These are phyloP conservation scores for Bradypodion pumilum DNA, from an alignment of 2,797 vertebrate species.

Conservation along the genomic window DNA sequence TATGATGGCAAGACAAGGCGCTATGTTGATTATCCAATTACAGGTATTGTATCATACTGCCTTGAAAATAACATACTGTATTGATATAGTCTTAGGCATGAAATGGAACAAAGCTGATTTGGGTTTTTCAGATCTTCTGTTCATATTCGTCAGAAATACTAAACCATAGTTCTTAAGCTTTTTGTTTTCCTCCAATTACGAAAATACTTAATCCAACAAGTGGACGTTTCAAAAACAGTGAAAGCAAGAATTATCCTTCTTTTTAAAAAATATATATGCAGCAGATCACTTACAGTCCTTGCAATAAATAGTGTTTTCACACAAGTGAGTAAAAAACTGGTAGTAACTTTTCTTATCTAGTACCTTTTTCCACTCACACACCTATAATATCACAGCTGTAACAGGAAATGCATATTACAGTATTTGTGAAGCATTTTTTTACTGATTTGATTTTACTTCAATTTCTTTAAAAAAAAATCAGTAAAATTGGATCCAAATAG, in stretches of 20 bases:
- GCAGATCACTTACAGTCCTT: neutral
- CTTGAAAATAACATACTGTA: neutral
- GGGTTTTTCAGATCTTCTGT: neutral
- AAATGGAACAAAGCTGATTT: neutral
- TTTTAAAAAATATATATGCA: neutral
- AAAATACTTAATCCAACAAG: neutral
- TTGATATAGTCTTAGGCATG: neutral
- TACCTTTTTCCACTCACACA: neutral
- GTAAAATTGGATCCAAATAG: neutral
- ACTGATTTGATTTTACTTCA: neutral
- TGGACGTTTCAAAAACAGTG: neutral
- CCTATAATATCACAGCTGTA: too few relatives aligned
- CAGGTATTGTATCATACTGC: constrained; percentile 80
- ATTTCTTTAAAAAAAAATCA: neutral
- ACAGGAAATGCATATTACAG: too few relatives aligned
- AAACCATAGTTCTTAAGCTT: neutral
- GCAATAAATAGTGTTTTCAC: neutral
- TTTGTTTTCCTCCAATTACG: neutral
- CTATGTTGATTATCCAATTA: constrained; percentile 98
- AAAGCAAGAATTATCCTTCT: neutral
- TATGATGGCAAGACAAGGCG: constrained; percentile 95
- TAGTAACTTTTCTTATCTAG: too few relatives aligned
- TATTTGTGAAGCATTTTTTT: neutral
- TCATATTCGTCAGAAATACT: neutral
- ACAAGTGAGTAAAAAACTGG: neutral